phyloP scores from a whole-genome alignment of 2,797 vertebrate species.

The Tadarida brasiliensis region DNA sequence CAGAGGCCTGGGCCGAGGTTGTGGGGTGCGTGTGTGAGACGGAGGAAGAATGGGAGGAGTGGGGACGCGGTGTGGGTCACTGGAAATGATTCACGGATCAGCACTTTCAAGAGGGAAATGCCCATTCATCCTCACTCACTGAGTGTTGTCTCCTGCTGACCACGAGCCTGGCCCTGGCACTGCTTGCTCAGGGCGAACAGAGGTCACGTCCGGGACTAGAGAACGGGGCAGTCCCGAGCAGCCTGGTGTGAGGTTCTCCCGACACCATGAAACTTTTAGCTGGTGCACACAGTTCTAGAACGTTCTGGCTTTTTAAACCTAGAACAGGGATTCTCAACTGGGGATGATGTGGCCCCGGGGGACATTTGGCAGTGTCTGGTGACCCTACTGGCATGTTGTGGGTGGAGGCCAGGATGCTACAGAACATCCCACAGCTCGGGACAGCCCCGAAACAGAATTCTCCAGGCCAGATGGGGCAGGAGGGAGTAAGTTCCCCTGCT shows the following conservation, averaged over 20 bases:
- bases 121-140: conserved; percentile 76
- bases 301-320: neutral
- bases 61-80: accelerated
- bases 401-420: neutral
- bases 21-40: neutral
- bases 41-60: neutral
- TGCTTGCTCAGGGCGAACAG: neutral
- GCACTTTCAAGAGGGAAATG: neutral
- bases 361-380: neutral
- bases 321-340: neutral
- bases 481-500: neutral
- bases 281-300: neutral
- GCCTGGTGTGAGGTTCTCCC: neutral
- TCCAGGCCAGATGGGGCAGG: neutral
- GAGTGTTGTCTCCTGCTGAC: conserved; percentile 79
- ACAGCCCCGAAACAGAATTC: accelerated
- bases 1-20: too few relatives aligned
- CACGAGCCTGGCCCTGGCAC: conserved; percentile 69
- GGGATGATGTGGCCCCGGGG: neutral
- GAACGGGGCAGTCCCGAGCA: too few relatives aligned
- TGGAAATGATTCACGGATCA: neutral
- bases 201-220: neutral
- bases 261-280: neutral
- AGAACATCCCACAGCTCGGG: neutral
- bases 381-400: accelerated